These are phyloP conservation scores for Drosophila koepferae DNA, from an alignment of 2,888 invertebrate genomes.

Conservation along the genomic window DNA sequence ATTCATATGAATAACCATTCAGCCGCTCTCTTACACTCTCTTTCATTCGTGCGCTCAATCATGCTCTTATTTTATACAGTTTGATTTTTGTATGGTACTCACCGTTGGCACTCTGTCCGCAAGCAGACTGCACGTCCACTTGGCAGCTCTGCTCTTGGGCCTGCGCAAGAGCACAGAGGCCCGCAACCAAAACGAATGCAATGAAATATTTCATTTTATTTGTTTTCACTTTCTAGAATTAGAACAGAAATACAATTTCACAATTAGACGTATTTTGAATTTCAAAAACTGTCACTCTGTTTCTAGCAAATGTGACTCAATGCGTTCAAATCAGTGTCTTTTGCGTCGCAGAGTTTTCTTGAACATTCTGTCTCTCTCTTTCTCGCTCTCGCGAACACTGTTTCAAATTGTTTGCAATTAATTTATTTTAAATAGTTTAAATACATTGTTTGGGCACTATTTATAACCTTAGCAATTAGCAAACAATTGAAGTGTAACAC, in stretches of 20 bases:
- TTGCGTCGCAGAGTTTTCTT: constrained; percentile 68
- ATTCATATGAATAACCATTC: background rate
- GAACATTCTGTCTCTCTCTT: constrained; percentile 46
- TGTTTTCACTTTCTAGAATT: constrained; percentile 46
- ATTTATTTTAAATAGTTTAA: constrained; percentile 1
- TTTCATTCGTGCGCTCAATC: constrained; percentile 39
- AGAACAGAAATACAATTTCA: constrained; percentile 54
- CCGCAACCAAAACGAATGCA: constrained; percentile 85
- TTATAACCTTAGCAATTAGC: constrained; percentile 18
- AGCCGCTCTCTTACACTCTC: constrained; percentile 34
- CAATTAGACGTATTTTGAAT: constrained; percentile 52
- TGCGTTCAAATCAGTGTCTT: constrained; percentile 28
- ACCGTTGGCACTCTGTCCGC: constrained; percentile 56
- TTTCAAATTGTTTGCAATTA: background rate
- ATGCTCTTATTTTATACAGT: constrained; percentile 20
- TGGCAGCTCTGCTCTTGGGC: constrained; percentile 83
- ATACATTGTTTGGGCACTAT: constrained; percentile 13
- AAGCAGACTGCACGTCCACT: constrained; percentile 38
- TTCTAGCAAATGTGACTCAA: constrained; percentile 13
- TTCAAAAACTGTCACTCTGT: constrained; percentile 12
- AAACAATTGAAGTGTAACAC: constrained; percentile 44
- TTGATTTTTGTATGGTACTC: constrained; percentile 51
- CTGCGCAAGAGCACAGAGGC: constrained; percentile 84
- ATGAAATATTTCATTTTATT: constrained; percentile 87
- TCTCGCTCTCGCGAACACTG: background rate